Evolutionary conservation across 2,888 invertebrate genomes (phyloP), one percentile per base, ranked within the genome.

Genomic region (Argynnis bischoffii): DNA sequence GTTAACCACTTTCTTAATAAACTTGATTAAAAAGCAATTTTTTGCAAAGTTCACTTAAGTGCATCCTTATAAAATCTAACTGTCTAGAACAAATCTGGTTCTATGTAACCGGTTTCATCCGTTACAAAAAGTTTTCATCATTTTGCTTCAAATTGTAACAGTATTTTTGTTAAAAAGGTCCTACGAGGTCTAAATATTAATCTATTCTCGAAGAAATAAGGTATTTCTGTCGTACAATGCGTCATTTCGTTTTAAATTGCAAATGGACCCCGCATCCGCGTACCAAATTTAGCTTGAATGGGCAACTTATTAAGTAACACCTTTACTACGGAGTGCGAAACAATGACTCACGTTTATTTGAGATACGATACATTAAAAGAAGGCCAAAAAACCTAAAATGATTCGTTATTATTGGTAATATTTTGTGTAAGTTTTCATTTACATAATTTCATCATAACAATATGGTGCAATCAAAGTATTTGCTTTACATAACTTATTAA

Each of bases 181-280:
- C 35, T 41, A 50, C n/a, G n/a, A n/a, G 1, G 8, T 50, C 35
- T 11, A 41, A 41, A 41, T 41, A 41, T 8, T 41, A 41, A 11
- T 41, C 31, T 61, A 35, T 18, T 35, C 14, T 14, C 14, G 8
- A 2, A 41, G 31, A 16, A 31, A 31, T 60, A 50, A 14, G 13
- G 31, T 16, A 57, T 48, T 59, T 59, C 6, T 35, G 14, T 26
- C 55, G n/a, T 0, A 15, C 15, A 15, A 31, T 65, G 66, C 54
- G 54, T 60, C 66, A 60, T 66, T 47, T 11, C n/a, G 13, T 26
- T 11, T 26, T 63, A 21, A 50, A 50, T 63, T 66, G 48, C 53
- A n/a, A 61, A 56, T 41, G 53, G 55, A 51, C 59, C 59, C 53
- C 31, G 63, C 63, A 71, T 71, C 71, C 71, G 71, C 63, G 60